Evolutionary conservation across 2,113 vertebrate genomes (phyloP), one percentile per base, ranked within the genome.

Genomic region (Anseranas semipalmata): DNA sequence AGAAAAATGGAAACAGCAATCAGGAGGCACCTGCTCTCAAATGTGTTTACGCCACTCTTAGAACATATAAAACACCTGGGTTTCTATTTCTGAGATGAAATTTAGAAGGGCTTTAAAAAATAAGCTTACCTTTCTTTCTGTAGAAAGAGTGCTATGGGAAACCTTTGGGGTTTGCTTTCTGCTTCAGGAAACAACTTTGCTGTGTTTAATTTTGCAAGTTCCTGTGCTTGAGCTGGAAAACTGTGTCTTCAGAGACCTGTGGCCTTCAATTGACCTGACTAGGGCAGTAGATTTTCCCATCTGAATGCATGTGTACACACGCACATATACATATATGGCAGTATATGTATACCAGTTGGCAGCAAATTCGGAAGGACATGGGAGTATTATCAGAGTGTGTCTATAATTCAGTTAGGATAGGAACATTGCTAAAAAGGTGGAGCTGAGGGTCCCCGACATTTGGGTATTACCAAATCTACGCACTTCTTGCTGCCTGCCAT

Each of bases 251-350:
- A 74, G 62, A 91, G 55, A 70, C 21, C 28, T 28, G 43, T 33
- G n/a, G 35, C 62, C 66, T 68, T 91, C 52, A 52, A 52, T 14
- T 74, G 60, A 87, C 20, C 24, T 33, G 30, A 55, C 19, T 5
- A 2, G 4, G 14, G 17, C 32, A 45, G 41, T 8, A 67, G 53
- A 62, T 46, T 65, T 76, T 85, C 35, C 13, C 17, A 52, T 39
- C 27, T 0, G 1, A 14, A 15, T 20, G 24, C 19, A 19, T 2
- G 6, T n/a, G 37, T 11, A 33, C 5, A n/a, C 7, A 10, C 8
- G 3, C 21, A 17, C 4, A 1, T 37, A 37, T 4, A 2, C 14
- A 52, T 17, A 18, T 15, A 41, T 15, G 21, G 60, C 33, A 58
- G 33, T 50, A 6, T 27, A 43, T 6, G 22, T 39, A 78, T 16